These are phyloP conservation scores for Aplochiton taeniatus DNA, from an alignment of 2,797 vertebrate species.

Conservation along the genomic window DNA sequence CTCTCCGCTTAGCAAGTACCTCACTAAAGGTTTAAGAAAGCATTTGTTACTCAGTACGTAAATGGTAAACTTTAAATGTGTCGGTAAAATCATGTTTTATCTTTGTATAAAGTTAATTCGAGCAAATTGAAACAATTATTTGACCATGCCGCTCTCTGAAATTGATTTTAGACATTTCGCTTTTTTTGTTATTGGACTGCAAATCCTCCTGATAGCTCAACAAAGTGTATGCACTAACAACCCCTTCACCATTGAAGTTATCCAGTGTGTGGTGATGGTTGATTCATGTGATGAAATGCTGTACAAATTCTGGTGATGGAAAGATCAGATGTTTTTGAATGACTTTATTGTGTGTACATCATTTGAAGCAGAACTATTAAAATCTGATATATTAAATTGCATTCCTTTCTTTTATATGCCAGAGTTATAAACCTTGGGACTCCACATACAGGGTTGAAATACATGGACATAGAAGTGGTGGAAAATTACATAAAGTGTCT, in stretches of 20 bases:
- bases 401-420: not conserved
- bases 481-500: slow-evolving; percentile 10
- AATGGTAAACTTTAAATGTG: slow-evolving; percentile 18
- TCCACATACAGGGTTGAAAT: no score
- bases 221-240: slow-evolving; percentile 38
- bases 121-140: slow-evolving; percentile 12
- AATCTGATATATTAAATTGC: slow-evolving; percentile 47
- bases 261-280: slow-evolving; percentile 42
- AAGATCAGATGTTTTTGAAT: slow-evolving; percentile 58
- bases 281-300: slow-evolving; percentile 51
- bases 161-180: slow-evolving; percentile 30
- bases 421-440: no score
- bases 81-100: slow-evolving; percentile 16
- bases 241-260: slow-evolving; percentile 32
- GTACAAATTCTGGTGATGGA: slow-evolving; percentile 41
- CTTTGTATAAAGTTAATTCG: slow-evolving; percentile 14
- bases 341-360: slow-evolving; percentile 56
- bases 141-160: slow-evolving; percentile 17
- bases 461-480: not conserved
- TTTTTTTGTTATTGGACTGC: slow-evolving; percentile 39
- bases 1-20: slow-evolving; percentile 26
- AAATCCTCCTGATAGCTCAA: slow-evolving; percentile 34
- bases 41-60: slow-evolving; percentile 24
- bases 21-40: slow-evolving; percentile 46
- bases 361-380: slow-evolving; percentile 67